Conservation (phyloP, 2,888 invertebrate species). For the Proisotoma minuta region DNA sequence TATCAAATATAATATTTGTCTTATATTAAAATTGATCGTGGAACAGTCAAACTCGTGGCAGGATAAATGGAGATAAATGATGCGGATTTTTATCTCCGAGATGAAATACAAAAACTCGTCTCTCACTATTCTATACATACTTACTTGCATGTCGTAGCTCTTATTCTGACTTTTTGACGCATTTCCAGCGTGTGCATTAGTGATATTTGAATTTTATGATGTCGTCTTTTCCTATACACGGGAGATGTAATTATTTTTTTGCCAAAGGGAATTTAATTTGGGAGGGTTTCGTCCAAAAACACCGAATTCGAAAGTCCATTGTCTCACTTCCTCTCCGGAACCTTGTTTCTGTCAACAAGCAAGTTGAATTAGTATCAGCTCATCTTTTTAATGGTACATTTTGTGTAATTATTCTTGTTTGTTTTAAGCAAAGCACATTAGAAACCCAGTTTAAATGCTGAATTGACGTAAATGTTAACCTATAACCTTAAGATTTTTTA, state of each 20-base stretch:
- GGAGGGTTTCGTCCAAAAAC: background rate
- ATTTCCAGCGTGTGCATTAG: no score
- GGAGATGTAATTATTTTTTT: no score
- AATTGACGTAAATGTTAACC: no score
- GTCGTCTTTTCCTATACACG: no score
- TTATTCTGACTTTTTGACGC: no score
- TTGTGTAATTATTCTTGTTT: no score
- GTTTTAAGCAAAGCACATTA: no score
- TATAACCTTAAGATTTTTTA: no score
- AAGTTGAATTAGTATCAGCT: no score
- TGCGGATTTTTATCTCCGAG: background rate
- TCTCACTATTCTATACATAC: background rate
- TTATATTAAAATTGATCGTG: slow-evolving; percentile 2
- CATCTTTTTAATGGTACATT: no score
- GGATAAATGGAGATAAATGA: slow-evolving; percentile 2
- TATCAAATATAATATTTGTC: slow-evolving; percentile 4
- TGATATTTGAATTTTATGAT: no score
- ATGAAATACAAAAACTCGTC: background rate
- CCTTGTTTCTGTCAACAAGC: slow-evolving; percentile 5
- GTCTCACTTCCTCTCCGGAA: slow-evolving; percentile 1
- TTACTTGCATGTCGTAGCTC: background rate
- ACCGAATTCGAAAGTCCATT: slow-evolving; percentile 4
- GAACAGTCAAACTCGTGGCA: background rate
- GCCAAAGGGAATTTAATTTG: background rate
- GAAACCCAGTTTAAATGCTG: no score